Base-by-base conservation (phyloP, 2,888 invertebrate genomes). In the Ethmia dodecea region DNA sequence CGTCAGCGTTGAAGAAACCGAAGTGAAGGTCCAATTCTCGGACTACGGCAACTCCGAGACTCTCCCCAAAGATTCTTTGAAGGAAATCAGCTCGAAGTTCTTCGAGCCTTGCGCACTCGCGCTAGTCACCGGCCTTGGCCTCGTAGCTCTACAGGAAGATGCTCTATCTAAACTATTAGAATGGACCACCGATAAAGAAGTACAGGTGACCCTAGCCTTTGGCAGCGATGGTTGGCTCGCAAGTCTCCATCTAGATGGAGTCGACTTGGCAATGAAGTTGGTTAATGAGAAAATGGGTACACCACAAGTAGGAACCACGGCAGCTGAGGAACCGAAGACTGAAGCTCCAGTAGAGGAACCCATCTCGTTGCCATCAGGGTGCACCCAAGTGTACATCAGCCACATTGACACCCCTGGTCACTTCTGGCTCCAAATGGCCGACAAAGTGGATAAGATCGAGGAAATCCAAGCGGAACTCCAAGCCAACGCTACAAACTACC, bases 331-430 rank as follows among this genome's bases (percentile, higher is more conserved):
- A 26, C 58, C 50, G 5, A 72, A 67, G 3, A 45, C 47, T 1
- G 67, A 53, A 22, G 55, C 68, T 8, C 40, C 56, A 0, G 42
- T 49, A 0, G 61, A 56, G 12, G 79, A 79, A 40, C 74, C 74
- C 0, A 45, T 66, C 3, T 70, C 78, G 0, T 43, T 75, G 1
- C 84, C 84, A 0, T 51, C 53, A 5, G 86, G 72, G 16, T 77
- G 78, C 46, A 62, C 71, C 0, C 80, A 84, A 35, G 91, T 90
- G 0, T 81, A 84, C 43, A 88, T 94, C 16, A 88, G 91, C 42
- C 94, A 94, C 49, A 88, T 90, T n/a, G 93, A 94, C 58, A 89
- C 90, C 28, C 94, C 94, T 0, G 90, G 89, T 22, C 90, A 92
- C 47, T 93, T 94, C 70, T 94, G 93, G 88, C 73, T 94, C 8